Percentiles rank a stretch among this genome's conserved stretches.
phyloP scores from a whole-genome alignment of 2,797 vertebrate species.

The Urosaurus nigricauda region DNA sequence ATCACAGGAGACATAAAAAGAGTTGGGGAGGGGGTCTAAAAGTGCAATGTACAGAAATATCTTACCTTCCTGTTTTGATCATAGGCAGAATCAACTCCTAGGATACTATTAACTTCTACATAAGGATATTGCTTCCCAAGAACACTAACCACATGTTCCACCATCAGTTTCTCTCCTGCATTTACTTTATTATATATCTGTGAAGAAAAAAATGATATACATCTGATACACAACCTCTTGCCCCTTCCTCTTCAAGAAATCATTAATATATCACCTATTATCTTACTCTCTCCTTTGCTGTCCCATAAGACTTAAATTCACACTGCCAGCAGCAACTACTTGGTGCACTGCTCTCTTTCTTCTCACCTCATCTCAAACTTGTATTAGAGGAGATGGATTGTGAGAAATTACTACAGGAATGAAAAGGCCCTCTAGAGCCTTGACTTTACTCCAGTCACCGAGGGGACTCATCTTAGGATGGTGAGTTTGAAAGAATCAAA shows the following conservation, averaged over 20 bases:
- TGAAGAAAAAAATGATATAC: conserved; percentile 44
- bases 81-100: conserved; percentile 91
- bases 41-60: not conserved
- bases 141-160: conserved; percentile 90
- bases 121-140: conserved; percentile 94
- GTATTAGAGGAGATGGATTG: too few relatives aligned
- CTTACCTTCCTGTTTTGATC: conserved; percentile 94
- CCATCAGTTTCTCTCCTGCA: conserved; percentile 85
- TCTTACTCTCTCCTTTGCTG: not conserved
- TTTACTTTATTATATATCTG: conserved; percentile 92
- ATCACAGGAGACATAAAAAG: conserved; percentile 15
- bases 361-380: not conserved
- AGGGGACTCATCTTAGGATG: too few relatives aligned
- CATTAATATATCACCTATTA: not conserved
- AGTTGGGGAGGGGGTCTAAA: not conserved
- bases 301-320: not conserved
- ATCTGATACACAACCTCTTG: conserved; percentile 10
- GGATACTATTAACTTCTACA: conserved; percentile 90
- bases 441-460: too few relatives aligned
- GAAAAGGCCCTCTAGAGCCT: too few relatives aligned
- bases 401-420: too few relatives aligned
- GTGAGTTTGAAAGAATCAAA: too few relatives aligned
- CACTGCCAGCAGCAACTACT: not conserved
- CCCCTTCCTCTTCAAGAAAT: not conserved
- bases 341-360: not conserved